Percentiles rank a stretch among this genome's conserved stretches.
These are phyloP conservation scores for Danionella cerebrum DNA, from an alignment of 2,113 vertebrate species.

Conservation along the genomic window DNA sequence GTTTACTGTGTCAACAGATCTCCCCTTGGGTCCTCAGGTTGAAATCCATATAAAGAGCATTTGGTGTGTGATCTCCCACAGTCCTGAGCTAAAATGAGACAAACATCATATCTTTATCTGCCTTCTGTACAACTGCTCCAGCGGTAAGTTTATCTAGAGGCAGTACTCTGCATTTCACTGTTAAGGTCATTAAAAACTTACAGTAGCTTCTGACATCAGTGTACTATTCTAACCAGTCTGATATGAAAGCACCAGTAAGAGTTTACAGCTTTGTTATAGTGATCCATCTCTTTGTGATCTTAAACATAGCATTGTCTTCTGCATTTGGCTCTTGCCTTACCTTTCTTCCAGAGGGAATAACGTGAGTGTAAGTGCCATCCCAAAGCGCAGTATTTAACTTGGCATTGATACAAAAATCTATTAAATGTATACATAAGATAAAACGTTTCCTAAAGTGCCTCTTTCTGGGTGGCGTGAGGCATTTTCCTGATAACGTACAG, in stretches of 20 bases:
- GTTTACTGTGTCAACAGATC: constrained; percentile 22
- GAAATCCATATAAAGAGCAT: neutral
- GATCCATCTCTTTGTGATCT: no score
- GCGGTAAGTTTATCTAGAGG: constrained; percentile 33
- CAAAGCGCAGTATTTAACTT: constrained; percentile 1
- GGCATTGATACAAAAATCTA: neutral
- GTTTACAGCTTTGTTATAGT: no score
- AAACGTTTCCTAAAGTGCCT: neutral
- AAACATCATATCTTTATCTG: constrained; percentile 4
- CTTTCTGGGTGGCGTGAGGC: neutral
- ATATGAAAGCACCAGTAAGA: no score
- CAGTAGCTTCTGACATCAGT: no score
- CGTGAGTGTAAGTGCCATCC: no score
- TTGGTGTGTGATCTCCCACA: neutral
- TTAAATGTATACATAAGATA: neutral
- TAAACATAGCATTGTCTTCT: no score
- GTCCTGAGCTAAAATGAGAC: constrained; percentile 26
- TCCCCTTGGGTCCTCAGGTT: neutral
- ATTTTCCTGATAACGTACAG: neutral
- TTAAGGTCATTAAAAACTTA: no score
- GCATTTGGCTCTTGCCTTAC: no score
- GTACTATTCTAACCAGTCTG: no score
- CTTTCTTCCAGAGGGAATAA: no score
- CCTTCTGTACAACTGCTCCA: constrained; percentile 31
- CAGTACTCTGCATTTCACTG: neutral